Evolutionary conservation across 1,140 invertebrate genomes (phyloP), one percentile per base, ranked within the genome.

Genomic region (Drosophila littoralis): DNA sequence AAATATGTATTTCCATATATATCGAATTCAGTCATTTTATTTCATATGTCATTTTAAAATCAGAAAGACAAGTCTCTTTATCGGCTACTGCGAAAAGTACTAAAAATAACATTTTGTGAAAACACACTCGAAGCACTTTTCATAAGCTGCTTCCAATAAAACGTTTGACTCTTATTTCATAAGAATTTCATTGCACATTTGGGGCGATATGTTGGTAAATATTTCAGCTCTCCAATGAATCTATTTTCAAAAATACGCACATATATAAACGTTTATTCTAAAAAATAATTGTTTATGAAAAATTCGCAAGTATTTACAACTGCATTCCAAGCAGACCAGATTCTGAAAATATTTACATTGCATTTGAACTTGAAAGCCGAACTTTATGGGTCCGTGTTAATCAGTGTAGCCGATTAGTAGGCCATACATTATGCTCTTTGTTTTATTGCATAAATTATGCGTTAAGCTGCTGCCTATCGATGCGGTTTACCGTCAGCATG

Each of bases 361-460:
- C 33, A 45, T 33, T 46, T 35, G 8, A 42, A 36, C 33, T 15
- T 38, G 33, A 13, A 48, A 36, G 52, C 32, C 13, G 48, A 76
- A 68, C 77, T 84, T 80, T 73, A 45, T 61, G 17, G 42, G 33
- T 7, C 54, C 73, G 55, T 85, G 64, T 74, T 77, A 80, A 74
- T 81, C 81, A 69, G 70, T 75, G 64, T 28, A 22, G 35, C 48
- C 66, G 77, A 82, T 82, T 79, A 83, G 79, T 48, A 67, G 81
- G 74, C 69, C 64, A 83, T 85, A 65, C 52, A 77, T 75, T 72
- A 83, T 83, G 80, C 80, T 79, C 66, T 79, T 79, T 83, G 80
- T 83, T 46, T 42, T 50, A 63, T 43, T 68, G 76, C 69, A 85
- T 85, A 85, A 85, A 85, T 85, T 78, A 85, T 79, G 75, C 67